phyloP scores from a whole-genome alignment of 2,113 vertebrate species.

The Xyliphius kryptos region DNA sequence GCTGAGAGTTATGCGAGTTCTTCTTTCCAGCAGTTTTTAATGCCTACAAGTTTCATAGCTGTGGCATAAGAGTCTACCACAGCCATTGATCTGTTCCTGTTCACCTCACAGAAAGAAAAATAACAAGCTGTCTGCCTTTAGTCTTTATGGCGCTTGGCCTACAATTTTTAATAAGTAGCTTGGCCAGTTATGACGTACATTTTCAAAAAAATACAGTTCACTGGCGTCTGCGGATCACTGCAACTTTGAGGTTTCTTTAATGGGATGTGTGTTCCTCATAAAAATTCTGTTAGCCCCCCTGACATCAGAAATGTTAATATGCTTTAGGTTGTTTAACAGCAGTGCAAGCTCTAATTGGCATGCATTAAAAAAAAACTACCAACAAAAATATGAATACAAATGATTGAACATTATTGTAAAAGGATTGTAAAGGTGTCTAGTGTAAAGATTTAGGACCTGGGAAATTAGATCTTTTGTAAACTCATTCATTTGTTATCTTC shows the following conservation, averaged over 20 bases:
- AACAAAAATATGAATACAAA: background rate
- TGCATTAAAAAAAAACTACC: slow-evolving; percentile 3
- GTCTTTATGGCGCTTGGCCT: slow-evolving; percentile 68
- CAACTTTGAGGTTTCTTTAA: slow-evolving; percentile 50
- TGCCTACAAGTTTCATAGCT: slow-evolving; percentile 59
- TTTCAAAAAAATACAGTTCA: slow-evolving; percentile 56
- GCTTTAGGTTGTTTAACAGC: slow-evolving; percentile 41
- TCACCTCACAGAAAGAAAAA: slow-evolving; percentile 70
- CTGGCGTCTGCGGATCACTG: slow-evolving; percentile 61
- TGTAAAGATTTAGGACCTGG: too few species aligned
- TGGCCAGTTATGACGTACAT: slow-evolving; percentile 59
- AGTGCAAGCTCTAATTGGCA: slow-evolving; percentile 44
- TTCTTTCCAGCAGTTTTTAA: slow-evolving; percentile 54
- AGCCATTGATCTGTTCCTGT: slow-evolving; percentile 66
- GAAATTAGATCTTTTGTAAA: too few species aligned
- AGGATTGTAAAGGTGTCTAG: too few species aligned
- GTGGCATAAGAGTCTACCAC: slow-evolving; percentile 57
- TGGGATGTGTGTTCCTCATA: slow-evolving; percentile 60
- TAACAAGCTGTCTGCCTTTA: slow-evolving; percentile 64
- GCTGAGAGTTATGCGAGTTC: slow-evolving; percentile 55
- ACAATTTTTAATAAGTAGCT: slow-evolving; percentile 65
- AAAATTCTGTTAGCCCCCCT: slow-evolving; percentile 51
- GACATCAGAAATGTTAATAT: slow-evolving; percentile 44
- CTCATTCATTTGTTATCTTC: too few species aligned
- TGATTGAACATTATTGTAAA: background rate